Base-by-base conservation (phyloP, 1,140 invertebrate species). In the Euborellia annulipes region DNA sequence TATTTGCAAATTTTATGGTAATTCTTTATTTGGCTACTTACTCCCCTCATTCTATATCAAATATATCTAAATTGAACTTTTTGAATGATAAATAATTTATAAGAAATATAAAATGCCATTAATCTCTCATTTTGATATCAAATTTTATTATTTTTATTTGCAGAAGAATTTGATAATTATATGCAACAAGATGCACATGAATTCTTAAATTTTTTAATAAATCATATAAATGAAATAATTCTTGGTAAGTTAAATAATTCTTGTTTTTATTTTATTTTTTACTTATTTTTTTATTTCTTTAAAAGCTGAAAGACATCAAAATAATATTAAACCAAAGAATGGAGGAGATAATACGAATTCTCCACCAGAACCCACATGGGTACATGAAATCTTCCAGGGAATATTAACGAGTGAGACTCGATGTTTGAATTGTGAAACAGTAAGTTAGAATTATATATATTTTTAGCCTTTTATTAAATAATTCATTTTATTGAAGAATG, bases 101-200 rank as follows among this genome's bases (percentile, higher is more conserved):
- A n/a, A n/a, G n/a, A n/a, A n/a, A n/a, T n/a, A n/a, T n/a, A n/a
- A n/a, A n/a, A n/a, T n/a, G n/a, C n/a, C n/a, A n/a, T n/a, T n/a
- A n/a, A n/a, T n/a, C n/a, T n/a, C 23, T 27, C 23, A 27, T 27
- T 6, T 27, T 27, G 11, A 27, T 27, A n/a, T 27, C 23, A 27
- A 27, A 6, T 27, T 6, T 46, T 21, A 36, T 42, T 45, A 50
- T 47, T 56, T 61, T 58, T 56, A 56, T 60, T 76, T 79, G 52
- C 71, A 92, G 93, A 96, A 68, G 81, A 94, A 58, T 98, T 99
- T 75, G 94, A 98, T 67, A 98, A 99, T 66, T 98, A 96, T 61
- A 92, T 97, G 84, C 94, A 99, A 65, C 95, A 99, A 72, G 95
- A 99, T 82, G 95, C 95, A 38, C 95, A 99, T 64, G 95, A 98